These are phyloP conservation scores for Drusus annulatus DNA, from an alignment of 1,140 invertebrate genomes.

Conservation along the genomic window DNA sequence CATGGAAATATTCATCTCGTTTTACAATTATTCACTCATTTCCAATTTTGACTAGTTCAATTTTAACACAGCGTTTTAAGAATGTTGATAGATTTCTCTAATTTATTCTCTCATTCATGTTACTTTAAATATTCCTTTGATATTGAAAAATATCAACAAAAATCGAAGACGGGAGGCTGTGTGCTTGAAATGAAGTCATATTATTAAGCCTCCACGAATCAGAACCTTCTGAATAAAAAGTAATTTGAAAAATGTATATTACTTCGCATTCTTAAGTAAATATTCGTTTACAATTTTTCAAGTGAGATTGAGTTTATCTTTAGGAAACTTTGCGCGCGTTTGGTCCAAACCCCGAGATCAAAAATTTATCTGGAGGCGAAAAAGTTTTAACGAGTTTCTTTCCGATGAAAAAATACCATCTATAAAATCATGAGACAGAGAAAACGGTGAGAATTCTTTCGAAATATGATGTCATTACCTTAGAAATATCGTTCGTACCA, in stretches of 20 bases:
- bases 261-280: neutral
- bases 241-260: neutral
- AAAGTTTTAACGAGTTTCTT: slow-evolving; percentile 50
- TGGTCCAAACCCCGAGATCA: slow-evolving; percentile 21
- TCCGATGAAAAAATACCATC: slow-evolving; percentile 41
- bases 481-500: neutral
- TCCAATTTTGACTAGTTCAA: no score
- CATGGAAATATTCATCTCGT: no score
- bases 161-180: no score
- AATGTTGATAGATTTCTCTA: no score
- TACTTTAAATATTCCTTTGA: no score
- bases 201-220: neutral
- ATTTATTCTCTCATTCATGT: no score
- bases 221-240: slow-evolving; percentile 5
- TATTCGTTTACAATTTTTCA: slow-evolving; percentile 37
- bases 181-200: neutral
- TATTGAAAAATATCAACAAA: no score
- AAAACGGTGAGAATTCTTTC: slow-evolving; percentile 19
- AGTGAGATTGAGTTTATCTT: slow-evolving; percentile 36
- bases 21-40: no score
- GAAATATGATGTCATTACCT: neutral
- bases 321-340: slow-evolving; percentile 8
- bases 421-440: slow-evolving; percentile 41
- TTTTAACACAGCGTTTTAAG: no score
- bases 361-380: slow-evolving; percentile 39